Evolutionary conservation across 2,797 vertebrate genomes (phyloP).

Genomic region (Artibeus lituratus): DNA sequence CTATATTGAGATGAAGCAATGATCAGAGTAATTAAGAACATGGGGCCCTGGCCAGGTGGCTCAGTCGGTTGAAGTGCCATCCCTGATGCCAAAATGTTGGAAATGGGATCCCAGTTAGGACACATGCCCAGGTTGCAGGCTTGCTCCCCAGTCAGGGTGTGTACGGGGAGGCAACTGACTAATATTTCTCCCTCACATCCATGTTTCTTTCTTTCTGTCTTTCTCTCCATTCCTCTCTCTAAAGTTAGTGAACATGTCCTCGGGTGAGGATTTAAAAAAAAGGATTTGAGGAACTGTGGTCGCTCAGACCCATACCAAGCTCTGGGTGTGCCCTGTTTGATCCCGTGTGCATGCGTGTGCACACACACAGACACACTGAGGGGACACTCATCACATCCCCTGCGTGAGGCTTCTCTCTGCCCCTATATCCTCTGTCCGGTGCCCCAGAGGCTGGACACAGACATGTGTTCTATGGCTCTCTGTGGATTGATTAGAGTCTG

Average conservation of each 20-base stretch:
- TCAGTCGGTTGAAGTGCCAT: background rate
- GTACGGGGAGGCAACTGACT: background rate
- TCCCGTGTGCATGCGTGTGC: background rate
- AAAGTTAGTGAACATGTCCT: background rate
- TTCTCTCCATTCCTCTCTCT: too few species aligned
- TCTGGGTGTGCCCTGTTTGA: background rate
- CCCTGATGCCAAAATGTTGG: background rate
- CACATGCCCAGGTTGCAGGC: background rate
- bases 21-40: background rate
- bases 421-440: background rate
- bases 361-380: fast-evolving
- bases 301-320: background rate
- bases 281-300: background rate
- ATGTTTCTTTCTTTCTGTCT: background rate
- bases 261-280: background rate
- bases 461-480: background rate
- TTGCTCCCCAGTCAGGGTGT: background rate
- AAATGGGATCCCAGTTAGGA: too few species aligned
- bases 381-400: background rate
- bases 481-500: background rate
- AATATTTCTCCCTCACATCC: background rate
- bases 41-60: background rate
- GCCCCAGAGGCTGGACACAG: background rate
- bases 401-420: background rate
- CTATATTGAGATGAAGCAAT: background rate